Percentiles rank a stretch among this genome's conserved stretches.
Evolutionary conservation across 92 coral and sea anemone genomes (phyloP).

Genomic region (Epizoanthus illoricatus): DNA sequence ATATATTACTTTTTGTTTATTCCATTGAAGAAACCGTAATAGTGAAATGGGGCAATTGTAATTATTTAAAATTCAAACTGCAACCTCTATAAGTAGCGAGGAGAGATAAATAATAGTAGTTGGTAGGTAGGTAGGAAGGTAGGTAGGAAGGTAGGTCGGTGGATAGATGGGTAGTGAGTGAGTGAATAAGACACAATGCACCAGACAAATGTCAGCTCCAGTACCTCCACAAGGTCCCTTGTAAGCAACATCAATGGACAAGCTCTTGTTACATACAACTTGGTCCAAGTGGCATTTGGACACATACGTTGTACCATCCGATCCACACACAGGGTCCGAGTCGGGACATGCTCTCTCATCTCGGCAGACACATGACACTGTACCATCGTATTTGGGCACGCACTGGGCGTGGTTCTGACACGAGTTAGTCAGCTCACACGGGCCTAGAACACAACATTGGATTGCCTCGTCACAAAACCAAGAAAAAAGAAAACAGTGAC

Average conservation of each 20-base stretch:
- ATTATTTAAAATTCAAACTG: no score
- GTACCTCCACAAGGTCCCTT: conserved; percentile 72
- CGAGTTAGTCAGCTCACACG: conserved; percentile 72
- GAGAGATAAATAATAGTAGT: not conserved
- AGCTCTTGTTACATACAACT: conserved; percentile 51
- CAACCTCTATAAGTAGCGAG: not conserved
- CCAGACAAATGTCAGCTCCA: conserved; percentile 5
- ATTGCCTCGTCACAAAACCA: no score
- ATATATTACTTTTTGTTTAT: no score
- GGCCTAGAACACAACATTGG: conserved; percentile 42
- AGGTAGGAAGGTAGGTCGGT: not conserved
- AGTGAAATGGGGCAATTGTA: no score
- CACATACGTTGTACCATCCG: conserved; percentile 68
- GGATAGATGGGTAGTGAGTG: not conserved
- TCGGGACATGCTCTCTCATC: conserved; percentile 69
- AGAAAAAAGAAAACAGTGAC: no score
- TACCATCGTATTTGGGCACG: conserved; percentile 73
- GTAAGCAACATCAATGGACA: conserved; percentile 39
- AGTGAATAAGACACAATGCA: not conserved
- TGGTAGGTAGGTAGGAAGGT: no score
- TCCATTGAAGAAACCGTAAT: no score
- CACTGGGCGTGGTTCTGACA: conserved; percentile 78
- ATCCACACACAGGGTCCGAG: conserved; percentile 72
- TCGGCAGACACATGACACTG: conserved; percentile 80
- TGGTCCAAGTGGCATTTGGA: conserved; percentile 67